Percentiles rank a stretch among this genome's conserved stretches.
Evolutionary conservation across 2,113 vertebrate species (phyloP).

Genomic region (Microtus ochrogaster): DNA sequence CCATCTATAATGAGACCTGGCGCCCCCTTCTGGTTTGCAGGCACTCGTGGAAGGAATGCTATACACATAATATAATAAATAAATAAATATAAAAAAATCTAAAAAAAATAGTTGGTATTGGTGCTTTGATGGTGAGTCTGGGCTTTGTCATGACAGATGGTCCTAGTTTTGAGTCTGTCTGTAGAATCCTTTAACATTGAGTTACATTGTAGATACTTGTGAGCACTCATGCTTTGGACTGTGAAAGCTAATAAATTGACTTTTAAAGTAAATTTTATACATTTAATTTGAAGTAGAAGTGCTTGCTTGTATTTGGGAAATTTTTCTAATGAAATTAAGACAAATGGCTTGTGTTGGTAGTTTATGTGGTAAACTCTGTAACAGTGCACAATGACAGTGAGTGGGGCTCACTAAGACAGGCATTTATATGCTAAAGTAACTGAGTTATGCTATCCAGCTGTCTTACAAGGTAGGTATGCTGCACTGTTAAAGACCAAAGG

Average conservation of each 20-base stretch:
- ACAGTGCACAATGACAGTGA: conserved; percentile 29
- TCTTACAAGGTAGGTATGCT: conserved; percentile 25
- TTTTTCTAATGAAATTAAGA: conserved; percentile 46
- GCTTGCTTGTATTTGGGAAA: conserved; percentile 39
- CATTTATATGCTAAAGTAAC: conserved; percentile 33
- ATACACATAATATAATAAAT: too few relatives aligned
- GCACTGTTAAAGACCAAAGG: conserved; percentile 34
- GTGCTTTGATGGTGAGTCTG: conserved; percentile 73
- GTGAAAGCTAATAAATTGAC: conserved; percentile 48
- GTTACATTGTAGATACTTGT: conserved; percentile 83
- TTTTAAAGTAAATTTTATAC: conserved; percentile 59
- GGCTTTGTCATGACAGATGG: conserved; percentile 83
- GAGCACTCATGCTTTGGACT: conserved; percentile 78
- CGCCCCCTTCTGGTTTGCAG: too few relatives aligned
- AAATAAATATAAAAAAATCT: too few relatives aligned
- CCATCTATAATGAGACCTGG: too few relatives aligned
- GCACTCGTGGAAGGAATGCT: too few relatives aligned
- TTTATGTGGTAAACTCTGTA: conserved; percentile 46
- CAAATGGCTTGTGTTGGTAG: conserved; percentile 34
- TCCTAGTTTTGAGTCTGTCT: conserved; percentile 84
- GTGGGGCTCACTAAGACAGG: conserved; percentile 5
- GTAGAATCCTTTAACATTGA: conserved; percentile 83
- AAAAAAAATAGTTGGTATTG: conserved; percentile 75
- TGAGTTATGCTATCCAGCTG: conserved; percentile 29
- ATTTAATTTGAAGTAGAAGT: conserved; percentile 62